These are phyloP conservation scores for Champsocephalus gunnari DNA, from an alignment of 2,797 vertebrate species.

Conservation along the genomic window DNA sequence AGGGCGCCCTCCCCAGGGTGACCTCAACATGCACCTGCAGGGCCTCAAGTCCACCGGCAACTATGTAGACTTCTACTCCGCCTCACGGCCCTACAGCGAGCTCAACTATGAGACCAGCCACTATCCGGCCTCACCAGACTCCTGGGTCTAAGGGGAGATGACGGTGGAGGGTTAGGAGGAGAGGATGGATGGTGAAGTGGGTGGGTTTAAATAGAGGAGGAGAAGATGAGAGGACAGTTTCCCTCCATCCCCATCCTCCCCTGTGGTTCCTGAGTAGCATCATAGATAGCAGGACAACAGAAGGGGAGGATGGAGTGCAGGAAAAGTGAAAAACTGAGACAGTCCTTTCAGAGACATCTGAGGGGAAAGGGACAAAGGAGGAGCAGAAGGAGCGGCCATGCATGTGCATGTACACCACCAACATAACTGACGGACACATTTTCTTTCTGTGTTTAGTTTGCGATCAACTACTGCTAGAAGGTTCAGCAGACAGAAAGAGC, in stretches of 20 bases:
- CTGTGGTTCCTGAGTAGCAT: conserved; percentile 73
- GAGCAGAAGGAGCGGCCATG: conserved; percentile 83
- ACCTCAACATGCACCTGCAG: conserved; percentile 96
- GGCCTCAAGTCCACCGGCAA: conserved; percentile 99
- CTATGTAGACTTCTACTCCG: conserved; percentile 99
- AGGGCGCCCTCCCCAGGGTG: conserved; percentile 92
- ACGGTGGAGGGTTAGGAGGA: conserved; percentile 43
- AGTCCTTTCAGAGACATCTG: conserved; percentile 42
- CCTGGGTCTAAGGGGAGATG: conserved; percentile 92
- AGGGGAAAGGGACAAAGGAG: conserved; percentile 21
- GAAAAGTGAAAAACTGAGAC: conserved; percentile 30
- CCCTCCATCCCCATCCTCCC: conserved; percentile 68
- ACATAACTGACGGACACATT: conserved; percentile 72
- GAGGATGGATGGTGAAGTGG: conserved; percentile 3
- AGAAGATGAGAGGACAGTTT: conserved; percentile 51
- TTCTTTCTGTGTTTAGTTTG: conserved; percentile 85
- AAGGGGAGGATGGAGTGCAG: conserved; percentile 50
- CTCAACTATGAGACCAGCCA: conserved; percentile 99
- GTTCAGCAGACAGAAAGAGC: conserved; percentile 50
- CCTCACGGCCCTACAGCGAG: conserved; percentile 99
- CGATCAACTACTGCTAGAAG: conserved; percentile 46
- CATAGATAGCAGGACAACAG: conserved; percentile 65
- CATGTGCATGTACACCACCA: conserved; percentile 99
- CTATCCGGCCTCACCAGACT: conserved; percentile 99
- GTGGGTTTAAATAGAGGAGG: conserved; percentile 33